phyloP scores from a whole-genome alignment of 1,140 invertebrate species.

The Acromyrmex heyeri region DNA sequence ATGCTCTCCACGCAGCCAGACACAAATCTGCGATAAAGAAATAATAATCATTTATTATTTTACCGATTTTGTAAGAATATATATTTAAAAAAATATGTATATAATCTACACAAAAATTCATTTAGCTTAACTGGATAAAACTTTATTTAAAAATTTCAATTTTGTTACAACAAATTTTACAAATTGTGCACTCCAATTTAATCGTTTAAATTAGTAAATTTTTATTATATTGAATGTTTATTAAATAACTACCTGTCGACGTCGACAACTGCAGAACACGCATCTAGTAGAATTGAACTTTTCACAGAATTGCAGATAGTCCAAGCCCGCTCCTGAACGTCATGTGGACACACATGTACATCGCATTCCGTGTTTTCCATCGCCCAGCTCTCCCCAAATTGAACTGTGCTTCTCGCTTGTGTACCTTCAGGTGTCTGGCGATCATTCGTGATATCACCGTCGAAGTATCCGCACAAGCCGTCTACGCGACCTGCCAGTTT shows the following conservation, averaged over 20 bases:
- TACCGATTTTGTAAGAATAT: neutral
- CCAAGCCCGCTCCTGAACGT: constrained; percentile 89
- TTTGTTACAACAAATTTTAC: neutral
- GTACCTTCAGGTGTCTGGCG: constrained; percentile 90
- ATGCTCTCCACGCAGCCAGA: constrained; percentile 91
- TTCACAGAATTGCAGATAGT: constrained; percentile 88
- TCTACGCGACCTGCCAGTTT: constrained; percentile 89
- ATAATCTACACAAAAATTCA: neutral
- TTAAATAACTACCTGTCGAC: constrained; percentile 86
- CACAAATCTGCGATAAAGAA: constrained; percentile 83
- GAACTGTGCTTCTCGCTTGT: constrained; percentile 88
- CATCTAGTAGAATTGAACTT: constrained; percentile 89
- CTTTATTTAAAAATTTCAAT: neutral
- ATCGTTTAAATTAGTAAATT: neutral
- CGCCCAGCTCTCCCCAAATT: constrained; percentile 92
- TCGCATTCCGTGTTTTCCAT: constrained; percentile 87
- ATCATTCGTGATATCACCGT: constrained; percentile 90
- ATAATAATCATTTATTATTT: too few relatives aligned
- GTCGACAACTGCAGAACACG: constrained; percentile 88
- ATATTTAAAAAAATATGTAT: neutral
- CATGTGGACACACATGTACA: constrained; percentile 86
- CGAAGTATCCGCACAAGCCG: constrained; percentile 93
- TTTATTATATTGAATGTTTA: neutral
- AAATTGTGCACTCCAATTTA: neutral
- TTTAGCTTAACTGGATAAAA: neutral